A percentile compares a stretch with the other conserved stretches of the same genome.
Evolutionary conservation across 2,797 vertebrate genomes (phyloP).

Genomic region (Okamejei kenojei): DNA sequence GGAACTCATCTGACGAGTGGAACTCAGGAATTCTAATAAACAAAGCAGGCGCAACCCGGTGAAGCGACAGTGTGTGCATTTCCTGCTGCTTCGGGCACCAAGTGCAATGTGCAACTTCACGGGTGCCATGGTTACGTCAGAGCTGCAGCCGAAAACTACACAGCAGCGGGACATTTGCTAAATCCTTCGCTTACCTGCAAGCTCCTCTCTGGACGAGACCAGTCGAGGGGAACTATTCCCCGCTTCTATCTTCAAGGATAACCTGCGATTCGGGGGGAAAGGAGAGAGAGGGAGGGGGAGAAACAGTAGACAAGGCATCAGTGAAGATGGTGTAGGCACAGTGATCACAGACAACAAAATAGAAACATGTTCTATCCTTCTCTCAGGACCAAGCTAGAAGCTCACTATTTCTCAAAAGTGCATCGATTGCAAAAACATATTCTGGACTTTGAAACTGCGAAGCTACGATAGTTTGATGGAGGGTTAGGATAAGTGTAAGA

Average conservation of each 20-base stretch:
- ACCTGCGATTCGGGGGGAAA: slow-evolving; percentile 56
- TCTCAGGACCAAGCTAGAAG: neutral
- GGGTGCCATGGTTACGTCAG: neutral
- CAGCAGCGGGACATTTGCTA: neutral
- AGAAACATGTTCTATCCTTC: neutral
- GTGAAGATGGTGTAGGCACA: slow-evolving; percentile 20
- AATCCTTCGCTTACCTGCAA: slow-evolving; percentile 66
- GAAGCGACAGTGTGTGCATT: neutral
- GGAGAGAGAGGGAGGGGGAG: no score
- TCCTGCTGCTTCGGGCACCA: neutral
- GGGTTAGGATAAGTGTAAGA: no score
- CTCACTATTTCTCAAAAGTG: neutral
- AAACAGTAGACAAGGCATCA: neutral
- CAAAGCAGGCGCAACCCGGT: neutral
- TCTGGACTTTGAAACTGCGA: neutral
- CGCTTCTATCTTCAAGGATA: slow-evolving; percentile 85
- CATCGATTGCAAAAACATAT: neutral
- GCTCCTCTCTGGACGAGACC: slow-evolving; percentile 86
- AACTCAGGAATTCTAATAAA: neutral
- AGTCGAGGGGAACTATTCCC: slow-evolving; percentile 83
- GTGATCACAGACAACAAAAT: neutral
- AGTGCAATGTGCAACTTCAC: neutral
- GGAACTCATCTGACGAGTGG: neutral
- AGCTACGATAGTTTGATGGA: no score
- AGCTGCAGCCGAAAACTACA: neutral